Base-by-base conservation (phyloP, 1,140 invertebrate species). In the Spodoptera litura region DNA sequence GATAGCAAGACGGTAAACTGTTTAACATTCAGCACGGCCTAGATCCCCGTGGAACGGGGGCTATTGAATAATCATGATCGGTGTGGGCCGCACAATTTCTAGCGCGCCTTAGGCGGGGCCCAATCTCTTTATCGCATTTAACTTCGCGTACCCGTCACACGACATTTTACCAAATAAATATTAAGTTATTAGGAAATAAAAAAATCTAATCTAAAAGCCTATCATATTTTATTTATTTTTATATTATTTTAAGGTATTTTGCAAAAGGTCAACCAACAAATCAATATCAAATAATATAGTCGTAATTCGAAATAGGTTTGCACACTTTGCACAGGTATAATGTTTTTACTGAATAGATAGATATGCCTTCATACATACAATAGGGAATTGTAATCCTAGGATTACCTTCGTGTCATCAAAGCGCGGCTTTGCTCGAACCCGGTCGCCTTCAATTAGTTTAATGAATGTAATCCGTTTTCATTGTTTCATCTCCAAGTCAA, bases 21-120 rank as follows among this genome's bases (percentile, higher is more conserved):
- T 81, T 92, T 89, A 90, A 79, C 85, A 89, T 89, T 91, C 87
- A 86, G 82, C 68, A 80, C 87, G 87, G 81, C 84, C 85, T 87
- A 85, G 83, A 84, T 91, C 84, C 85, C 85, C 78, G 81, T 81
- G 84, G 85, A 86, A 82, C 53, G 81, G 70, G 70, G 58, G 71
- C 82, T 89, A 90, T 93, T 93, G 89, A 93, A 93, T 93, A 93
- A 93, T 91, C 90, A 91, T 91, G 90, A 89, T 88, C 82, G 83
- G 84, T 83, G 90, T 91, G 85, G 88, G 90, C 82, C 73, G 89
- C 78, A 80, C 85, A 87, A 88, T 87, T 88, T 83, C 85, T 84
- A 81, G 55, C 75, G 81, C 77, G 77, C 59, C 81, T 71, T 73
- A 80, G 38, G 73, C 81, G 61, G 53, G 53, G 70, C 55, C 79